A percentile compares a stretch with the other conserved stretches of the same genome.
Evolutionary conservation across 1,140 invertebrate genomes (phyloP).

Genomic region (Scylla paramamosain): DNA sequence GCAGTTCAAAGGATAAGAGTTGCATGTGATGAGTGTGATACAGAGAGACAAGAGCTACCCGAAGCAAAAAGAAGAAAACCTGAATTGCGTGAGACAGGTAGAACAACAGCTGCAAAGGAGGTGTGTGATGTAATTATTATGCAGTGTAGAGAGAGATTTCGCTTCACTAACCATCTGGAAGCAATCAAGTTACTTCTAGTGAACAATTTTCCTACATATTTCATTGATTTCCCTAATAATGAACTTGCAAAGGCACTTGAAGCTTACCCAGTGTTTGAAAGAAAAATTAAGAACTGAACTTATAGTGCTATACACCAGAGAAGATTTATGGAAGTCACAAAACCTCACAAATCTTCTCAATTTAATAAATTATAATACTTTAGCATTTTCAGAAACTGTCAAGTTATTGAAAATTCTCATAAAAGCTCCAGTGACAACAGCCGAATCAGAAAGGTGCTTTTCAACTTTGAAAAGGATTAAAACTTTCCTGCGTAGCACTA

Average conservation of each 20-base stretch:
- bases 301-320: slow-evolving; percentile 65
- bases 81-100: slow-evolving; percentile 22
- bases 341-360: slow-evolving; percentile 53
- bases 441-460: slow-evolving; percentile 71
- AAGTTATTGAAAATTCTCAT: slow-evolving; percentile 72
- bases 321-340: slow-evolving; percentile 62
- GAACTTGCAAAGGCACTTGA: slow-evolving; percentile 48
- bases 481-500: slow-evolving; percentile 63
- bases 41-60: slow-evolving; percentile 56
- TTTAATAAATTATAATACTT: slow-evolving; percentile 57
- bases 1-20: slow-evolving; percentile 63
- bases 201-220: slow-evolving; percentile 59
- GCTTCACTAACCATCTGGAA: slow-evolving; percentile 74
- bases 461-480: slow-evolving; percentile 71
- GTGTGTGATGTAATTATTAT: slow-evolving; percentile 67
- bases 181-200: slow-evolving; percentile 67
- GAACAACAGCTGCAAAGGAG: slow-evolving; percentile 50
- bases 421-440: slow-evolving; percentile 70
- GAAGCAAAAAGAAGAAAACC: slow-evolving; percentile 21
- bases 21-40: slow-evolving; percentile 55
- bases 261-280: slow-evolving; percentile 72
- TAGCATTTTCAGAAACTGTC: slow-evolving; percentile 68
- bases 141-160: slow-evolving; percentile 64
- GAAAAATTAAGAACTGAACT: slow-evolving; percentile 74
- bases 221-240: slow-evolving; percentile 56